phyloP scores from a whole-genome alignment of 2,888 invertebrate genomes.

The Cryptus viduatorius region DNA sequence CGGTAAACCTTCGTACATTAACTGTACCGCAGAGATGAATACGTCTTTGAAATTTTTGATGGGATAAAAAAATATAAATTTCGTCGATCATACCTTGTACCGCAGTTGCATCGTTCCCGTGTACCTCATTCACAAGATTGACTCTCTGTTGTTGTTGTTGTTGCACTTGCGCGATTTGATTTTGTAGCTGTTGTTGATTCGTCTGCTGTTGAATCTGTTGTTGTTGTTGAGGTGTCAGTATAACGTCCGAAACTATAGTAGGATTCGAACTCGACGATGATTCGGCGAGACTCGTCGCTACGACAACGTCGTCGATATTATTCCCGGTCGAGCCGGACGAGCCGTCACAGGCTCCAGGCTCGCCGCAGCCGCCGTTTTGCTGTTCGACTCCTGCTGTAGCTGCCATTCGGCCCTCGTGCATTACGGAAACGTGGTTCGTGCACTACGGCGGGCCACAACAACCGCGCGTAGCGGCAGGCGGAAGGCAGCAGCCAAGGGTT shows the following conservation, averaged over 20 bases:
- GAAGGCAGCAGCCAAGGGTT: neutral
- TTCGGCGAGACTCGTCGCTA: conserved; percentile 63
- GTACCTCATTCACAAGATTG: conserved; percentile 73
- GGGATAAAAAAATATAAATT: conserved; percentile 12
- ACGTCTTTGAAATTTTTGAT: conserved; percentile 52
- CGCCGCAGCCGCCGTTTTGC: conserved; percentile 66
- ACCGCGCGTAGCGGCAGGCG: neutral
- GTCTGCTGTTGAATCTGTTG: conserved; percentile 57
- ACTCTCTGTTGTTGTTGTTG: conserved; percentile 71
- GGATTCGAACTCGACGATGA: conserved; percentile 43
- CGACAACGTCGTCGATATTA: conserved; percentile 49
- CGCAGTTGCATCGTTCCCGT: conserved; percentile 70
- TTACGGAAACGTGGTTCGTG: conserved; percentile 69
- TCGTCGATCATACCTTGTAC: conserved; percentile 77
- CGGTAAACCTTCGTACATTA: neutral
- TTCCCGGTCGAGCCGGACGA: conserved; percentile 57
- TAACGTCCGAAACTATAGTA: conserved; percentile 22
- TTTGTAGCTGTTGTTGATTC: conserved; percentile 57
- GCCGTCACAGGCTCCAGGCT: conserved; percentile 61
- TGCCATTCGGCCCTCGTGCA: conserved; percentile 83
- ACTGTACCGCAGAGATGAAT: conserved; percentile 46
- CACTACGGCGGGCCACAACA: conserved; percentile 8
- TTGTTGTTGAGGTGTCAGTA: conserved; percentile 32
- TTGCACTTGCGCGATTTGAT: conserved; percentile 60
- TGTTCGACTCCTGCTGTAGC: conserved; percentile 72